Evolutionary conservation across 2,888 invertebrate species (phyloP), one percentile per base, ranked within the genome.

Genomic region (Tineola bisselliella): DNA sequence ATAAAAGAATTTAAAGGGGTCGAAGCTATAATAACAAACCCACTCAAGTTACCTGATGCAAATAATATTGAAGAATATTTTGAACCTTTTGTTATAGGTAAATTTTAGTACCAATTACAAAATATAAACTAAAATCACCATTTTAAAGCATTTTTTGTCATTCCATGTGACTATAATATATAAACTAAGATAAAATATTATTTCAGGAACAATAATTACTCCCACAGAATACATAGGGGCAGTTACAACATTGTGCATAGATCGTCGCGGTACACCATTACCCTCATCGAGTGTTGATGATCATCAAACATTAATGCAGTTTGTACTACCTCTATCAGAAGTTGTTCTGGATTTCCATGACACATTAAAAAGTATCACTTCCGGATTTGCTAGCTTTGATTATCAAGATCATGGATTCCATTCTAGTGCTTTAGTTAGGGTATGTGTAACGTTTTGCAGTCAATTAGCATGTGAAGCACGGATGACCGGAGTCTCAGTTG

Each of bases 281-380:
- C 91, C 91, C 0, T 89, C 92, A 0, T 89, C 77, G 61, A 92
- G 94, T 64, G 93, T 98, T 25, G 98, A 98, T 74, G 91, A 94
- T 64, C 89, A 90, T 33, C 90, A 96, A 73, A 86, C 96, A 0
- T 89, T 98, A 84, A 75, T 98, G 73, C 93, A 93, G 68, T 96
- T 93, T 71, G 81, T 92, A 43, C 79, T 99, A 60, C 99, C 99
- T 0, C 83, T 99, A 6, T 95, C 93, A 67, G 99, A 99, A 88
- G 93, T 99, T 25, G 92, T 99, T 12, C 82, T 97, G 8, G 98
- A 99, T 78, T 99, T 99, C 77, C 97, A 97, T 73, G 98, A 99
- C 74, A 89, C 90, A 3, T 83, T 98, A 1, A 99, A 99, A 79
- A 92, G 94, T 12, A 69, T 95, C 15, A 93, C 95, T 2, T 97